Evolutionary conservation across 2,797 vertebrate species (phyloP), one percentile per base, ranked within the genome.

Genomic region (Phylloscopus collybita): DNA sequence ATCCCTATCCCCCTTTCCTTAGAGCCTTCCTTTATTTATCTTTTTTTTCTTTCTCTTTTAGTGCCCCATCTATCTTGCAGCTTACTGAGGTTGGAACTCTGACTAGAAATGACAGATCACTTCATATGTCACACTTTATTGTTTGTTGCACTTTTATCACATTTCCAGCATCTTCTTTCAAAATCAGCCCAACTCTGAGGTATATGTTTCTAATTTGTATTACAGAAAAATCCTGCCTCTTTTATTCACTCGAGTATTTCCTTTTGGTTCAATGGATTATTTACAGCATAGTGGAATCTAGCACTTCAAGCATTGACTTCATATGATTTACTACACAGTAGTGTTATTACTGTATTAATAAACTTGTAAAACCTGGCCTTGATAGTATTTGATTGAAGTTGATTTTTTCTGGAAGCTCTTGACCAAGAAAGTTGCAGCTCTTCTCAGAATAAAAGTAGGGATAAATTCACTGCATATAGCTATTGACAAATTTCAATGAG

Each of bases 51-150:
- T 82, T 84, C 53, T 87, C 17, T 66, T 67, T 91, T 90, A 67
- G 20, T 57, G n/a, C 22, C 38, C 27, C 40, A 83, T 74, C 57
- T 71, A 96, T 53, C 64, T 85, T 93, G 51, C 70, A 91, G 57
- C 15, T 86, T 88, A 88, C 57, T 30, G 62, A 90, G 79, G n/a
- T 36, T 85, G 20, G 36, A 80, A 80, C 34, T 91, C 44, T 60
- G 71, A 88, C 66, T 96, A 80, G 62, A 95, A 94, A 75, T 83
- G 75, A 88, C 76, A 86, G 76, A 80, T 74, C 42, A 79, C 74
- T 92, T 95, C 34, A 45, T 54, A 86, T 60, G 36, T 80, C 81
- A 82, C 23, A 86, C 29, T 67, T 47, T 64, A 54, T 54, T 61
- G 38, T 90, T 88, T 90, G 51, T 83, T 91, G 76, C 38, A 78